Percentiles rank a stretch among this genome's conserved stretches.
These are phyloP conservation scores for Cantharis lateralis DNA, from an alignment of 2,888 invertebrate species.

Conservation along the genomic window DNA sequence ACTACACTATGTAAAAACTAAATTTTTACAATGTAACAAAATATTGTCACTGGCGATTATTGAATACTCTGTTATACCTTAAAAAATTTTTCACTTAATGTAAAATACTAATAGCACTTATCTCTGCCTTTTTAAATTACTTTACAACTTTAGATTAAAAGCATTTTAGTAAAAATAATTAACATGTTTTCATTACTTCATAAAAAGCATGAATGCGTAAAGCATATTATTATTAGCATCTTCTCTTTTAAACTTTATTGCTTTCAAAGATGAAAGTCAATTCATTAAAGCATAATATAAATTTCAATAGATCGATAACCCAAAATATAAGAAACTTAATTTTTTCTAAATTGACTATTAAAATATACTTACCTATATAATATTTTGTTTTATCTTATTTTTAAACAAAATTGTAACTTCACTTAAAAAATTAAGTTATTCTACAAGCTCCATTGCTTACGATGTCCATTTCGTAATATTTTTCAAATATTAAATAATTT, in stretches of 20 bases:
- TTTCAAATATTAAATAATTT: too few relatives aligned
- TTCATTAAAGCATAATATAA: conserved; percentile 3
- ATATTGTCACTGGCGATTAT: background rate
- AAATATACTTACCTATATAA: background rate
- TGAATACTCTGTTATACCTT: background rate
- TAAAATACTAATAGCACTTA: conserved; percentile 5
- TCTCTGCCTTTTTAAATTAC: conserved; percentile 3
- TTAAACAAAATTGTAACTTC: background rate
- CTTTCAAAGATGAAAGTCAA: conserved; percentile 3
- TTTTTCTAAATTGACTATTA: background rate
- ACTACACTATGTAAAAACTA: background rate
- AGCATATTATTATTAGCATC: conserved; percentile 3
- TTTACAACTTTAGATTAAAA: conserved; percentile 4
- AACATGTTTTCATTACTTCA: conserved; percentile 5
- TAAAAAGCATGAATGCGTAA: conserved; percentile 4
- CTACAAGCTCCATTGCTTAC: too few relatives aligned
- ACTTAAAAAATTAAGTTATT: background rate
- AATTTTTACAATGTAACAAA: background rate
- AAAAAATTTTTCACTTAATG: background rate
- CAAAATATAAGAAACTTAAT: background rate
- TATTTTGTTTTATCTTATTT: background rate
- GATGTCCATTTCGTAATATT: too few relatives aligned
- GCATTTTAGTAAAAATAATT: conserved; percentile 4
- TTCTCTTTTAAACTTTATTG: conserved; percentile 4
- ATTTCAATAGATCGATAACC: background rate